A percentile compares a stretch with the other conserved stretches of the same genome.
Evolutionary conservation across 2,888 invertebrate species (phyloP).

Genomic region (Malacosoma neustria): DNA sequence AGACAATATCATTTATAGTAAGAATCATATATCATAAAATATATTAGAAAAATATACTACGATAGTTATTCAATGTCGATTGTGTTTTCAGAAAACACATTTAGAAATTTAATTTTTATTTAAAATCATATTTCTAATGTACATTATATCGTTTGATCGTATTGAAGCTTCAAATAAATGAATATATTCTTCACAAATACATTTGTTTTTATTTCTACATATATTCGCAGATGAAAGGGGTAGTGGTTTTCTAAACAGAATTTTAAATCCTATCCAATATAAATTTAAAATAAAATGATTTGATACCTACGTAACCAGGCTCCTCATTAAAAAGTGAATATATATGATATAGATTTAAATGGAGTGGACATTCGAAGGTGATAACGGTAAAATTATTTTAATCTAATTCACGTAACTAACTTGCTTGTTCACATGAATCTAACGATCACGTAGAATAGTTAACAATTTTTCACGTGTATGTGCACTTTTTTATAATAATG

Average conservation of each 20-base stretch:
- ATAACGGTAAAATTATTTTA: conserved; percentile 20
- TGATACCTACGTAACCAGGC: no score
- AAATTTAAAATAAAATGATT: no score
- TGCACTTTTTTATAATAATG: no score
- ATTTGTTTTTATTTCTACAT: conserved; percentile 59
- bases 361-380: no score
- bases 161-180: conserved; percentile 56
- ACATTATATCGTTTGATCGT: conserved; percentile 29
- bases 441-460: no score
- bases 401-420: conserved; percentile 14
- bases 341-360: no score
- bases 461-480: no score
- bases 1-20: background rate
- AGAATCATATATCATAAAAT: no score
- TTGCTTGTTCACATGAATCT: no score
- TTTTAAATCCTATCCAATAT: no score
- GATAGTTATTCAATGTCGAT: background rate
- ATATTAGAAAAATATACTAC: background rate
- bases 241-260: no score
- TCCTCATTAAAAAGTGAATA: no score
- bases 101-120: background rate
- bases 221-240: conserved; percentile 8
- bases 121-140: conserved; percentile 7
- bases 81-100: background rate
- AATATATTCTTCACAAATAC: conserved; percentile 60